Evolutionary conservation across 2,797 vertebrate genomes (phyloP), one percentile per base, ranked within the genome.

Genomic region (Aselliscus stoliczkanus): DNA sequence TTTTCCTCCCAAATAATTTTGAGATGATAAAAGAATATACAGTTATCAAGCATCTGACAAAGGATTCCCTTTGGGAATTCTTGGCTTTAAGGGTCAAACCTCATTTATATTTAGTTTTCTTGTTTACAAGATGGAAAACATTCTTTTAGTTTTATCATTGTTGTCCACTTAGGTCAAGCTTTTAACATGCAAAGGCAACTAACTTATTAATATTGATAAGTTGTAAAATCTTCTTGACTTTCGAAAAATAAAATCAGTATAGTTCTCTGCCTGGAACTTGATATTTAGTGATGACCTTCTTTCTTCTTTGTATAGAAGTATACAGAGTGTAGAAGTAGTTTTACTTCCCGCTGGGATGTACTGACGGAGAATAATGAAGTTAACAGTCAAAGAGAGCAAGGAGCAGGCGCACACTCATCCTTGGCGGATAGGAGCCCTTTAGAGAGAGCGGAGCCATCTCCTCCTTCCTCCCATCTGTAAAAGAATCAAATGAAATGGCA

Each of bases 351-450:
- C 99, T 98, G 99, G 96, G 97, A 95, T 93, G 98, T 98, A 98
- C 98, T 98, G 98, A 97, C 98, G 98, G 98, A 97, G 98, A 98
- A 98, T 98, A 98, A 99, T 97, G 98, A 98, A 98, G 98, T 97
- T 98, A 80, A 37, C 1, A n/a, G 97, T 96, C 96, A 47, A 0
- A 96, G 89, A 98, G 98, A 96, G 98, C 98, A 96, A 98, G 98
- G 98, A 97, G 97, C 77, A 52, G 64, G 52, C 52, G 5, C 87
- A 97, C 97, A 0, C 98, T 95, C 98, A 69, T 98, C 96, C 73
- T 97, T 98, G 96, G 98, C 98, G 98, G 98, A 96, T 96, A 94
- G 93, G 95, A 95, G 97, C 95, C 97, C 85, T 94, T 94, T 90
- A 31, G 83, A 95, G 97, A 60, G 99, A 98, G 98, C 98, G 83